Base-by-base conservation (phyloP, 2,888 invertebrate species). In the Xestia ashworthii region DNA sequence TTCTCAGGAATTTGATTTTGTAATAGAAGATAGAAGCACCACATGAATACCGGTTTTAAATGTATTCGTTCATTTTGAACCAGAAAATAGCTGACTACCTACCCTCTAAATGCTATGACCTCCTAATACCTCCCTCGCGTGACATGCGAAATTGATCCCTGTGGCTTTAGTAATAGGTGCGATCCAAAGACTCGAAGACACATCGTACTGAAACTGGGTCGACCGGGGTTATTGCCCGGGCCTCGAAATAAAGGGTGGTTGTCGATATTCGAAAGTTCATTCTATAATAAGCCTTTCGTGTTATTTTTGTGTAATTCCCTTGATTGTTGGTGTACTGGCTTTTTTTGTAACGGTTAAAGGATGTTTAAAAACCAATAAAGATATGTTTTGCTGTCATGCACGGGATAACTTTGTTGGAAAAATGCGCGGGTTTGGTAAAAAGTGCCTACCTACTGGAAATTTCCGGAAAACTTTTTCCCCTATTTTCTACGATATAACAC, bases 161-260 rank as follows among this genome's bases (percentile, higher is more conserved):
- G 84, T 76, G 6, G 0, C 25, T 14, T 32, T 66, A 3, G 58
- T 19, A 55, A 81, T 89, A 90, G 71, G 82, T 74, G 73, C 74
- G 76, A 81, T 76, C 53, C n/a, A 74, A 50, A 71, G 60, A 48
- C 64, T 77, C 64, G 75, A 83, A 76, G 80, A 79, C 67, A 74
- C 80, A 71, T 74, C 44, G 75, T 66, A 76, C 67, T 38, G 81
- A 82, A 90, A 89, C 81, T 90, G 77, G 90, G 90, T 90, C 90
- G 74, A 64, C 71, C 55, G 88, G 88, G 90, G 90, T 90, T 86
- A 88, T 88, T 88, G 90, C 75, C 90, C 90, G 89, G 83, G 88
- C 83, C 82, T 81, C 89, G 81, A 89, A 89, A 86, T 88, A 89
- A 90, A 90, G 90, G 90, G 90, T 90, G 89, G 85, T 83, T 86